A percentile compares a stretch with the other conserved stretches of the same genome.
Evolutionary conservation across 2,113 vertebrate species (phyloP).

Genomic region (Austrofundulus limnaeus): DNA sequence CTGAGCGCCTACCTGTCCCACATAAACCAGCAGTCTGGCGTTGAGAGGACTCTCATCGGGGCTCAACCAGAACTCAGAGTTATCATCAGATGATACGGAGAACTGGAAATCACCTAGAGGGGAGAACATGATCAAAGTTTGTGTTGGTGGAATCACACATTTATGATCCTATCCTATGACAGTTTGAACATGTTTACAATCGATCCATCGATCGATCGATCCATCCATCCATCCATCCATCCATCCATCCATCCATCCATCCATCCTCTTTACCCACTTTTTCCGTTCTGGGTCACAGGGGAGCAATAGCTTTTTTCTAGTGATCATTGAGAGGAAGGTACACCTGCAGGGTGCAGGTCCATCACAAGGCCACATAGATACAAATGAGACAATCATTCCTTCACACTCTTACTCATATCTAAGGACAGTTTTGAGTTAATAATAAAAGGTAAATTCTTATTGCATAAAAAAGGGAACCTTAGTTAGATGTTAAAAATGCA

Average conservation of each 20-base stretch:
- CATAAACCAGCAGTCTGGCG: conserved; percentile 86
- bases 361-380: too few relatives aligned
- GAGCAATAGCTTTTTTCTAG: too few relatives aligned
- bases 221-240: too few relatives aligned
- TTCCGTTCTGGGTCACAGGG: too few relatives aligned
- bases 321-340: too few relatives aligned
- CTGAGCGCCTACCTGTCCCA: conserved; percentile 85
- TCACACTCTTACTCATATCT: too few relatives aligned
- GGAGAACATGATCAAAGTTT: conserved; percentile 40
- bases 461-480: too few relatives aligned
- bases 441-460: conserved; percentile 10
- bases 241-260: neutral
- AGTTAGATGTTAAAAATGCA: conserved; percentile 5
- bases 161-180: conserved; percentile 18
- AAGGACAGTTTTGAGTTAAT: neutral
- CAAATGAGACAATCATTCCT: too few relatives aligned
- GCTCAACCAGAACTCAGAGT: conserved; percentile 98
- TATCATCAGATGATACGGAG: conserved; percentile 95
- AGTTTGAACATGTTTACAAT: too few relatives aligned
- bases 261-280: too few relatives aligned
- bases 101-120: conserved; percentile 94
- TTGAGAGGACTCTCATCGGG: conserved; percentile 88
- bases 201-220: too few relatives aligned
- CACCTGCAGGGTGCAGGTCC: too few relatives aligned
- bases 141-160: conserved; percentile 16